Percentiles rank a stretch among this genome's conserved stretches.
phyloP scores from a whole-genome alignment of 2,888 invertebrate genomes.

The Elaeidobius kamerunicus region DNA sequence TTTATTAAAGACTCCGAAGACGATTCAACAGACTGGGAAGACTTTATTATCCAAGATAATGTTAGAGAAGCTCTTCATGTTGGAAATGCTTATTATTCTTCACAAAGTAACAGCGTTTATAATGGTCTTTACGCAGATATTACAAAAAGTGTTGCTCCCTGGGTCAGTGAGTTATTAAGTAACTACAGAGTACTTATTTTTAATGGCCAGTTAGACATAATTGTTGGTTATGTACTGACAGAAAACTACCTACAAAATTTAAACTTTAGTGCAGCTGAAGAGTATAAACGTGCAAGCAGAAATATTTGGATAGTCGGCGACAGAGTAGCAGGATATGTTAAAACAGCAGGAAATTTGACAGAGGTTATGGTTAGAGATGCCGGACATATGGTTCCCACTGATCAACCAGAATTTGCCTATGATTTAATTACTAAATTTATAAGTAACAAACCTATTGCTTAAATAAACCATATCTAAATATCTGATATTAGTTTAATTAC shows the following conservation, averaged over 20 bases:
- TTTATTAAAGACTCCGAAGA: slow-evolving; percentile 13
- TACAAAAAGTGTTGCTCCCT: slow-evolving; percentile 33
- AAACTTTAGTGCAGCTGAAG: slow-evolving; percentile 61
- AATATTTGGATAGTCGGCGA: slow-evolving; percentile 63
- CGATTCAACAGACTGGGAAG: slow-evolving; percentile 16
- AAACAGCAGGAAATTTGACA: slow-evolving; percentile 61
- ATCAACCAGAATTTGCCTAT: slow-evolving; percentile 71
- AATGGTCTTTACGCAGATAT: slow-evolving; percentile 55
- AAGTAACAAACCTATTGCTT: slow-evolving; percentile 26
- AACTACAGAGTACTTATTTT: slow-evolving; percentile 72
- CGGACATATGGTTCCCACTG: slow-evolving; percentile 78
- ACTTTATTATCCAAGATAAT: slow-evolving; percentile 11
- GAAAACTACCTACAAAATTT: slow-evolving; percentile 69
- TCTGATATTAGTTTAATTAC: too few relatives aligned
- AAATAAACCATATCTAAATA: neutral
- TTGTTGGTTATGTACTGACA: slow-evolving; percentile 80
- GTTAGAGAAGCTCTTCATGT: slow-evolving; percentile 27
- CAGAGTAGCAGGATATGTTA: slow-evolving; percentile 41
- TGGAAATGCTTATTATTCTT: slow-evolving; percentile 9
- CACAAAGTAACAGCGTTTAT: slow-evolving; percentile 11
- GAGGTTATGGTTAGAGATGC: slow-evolving; percentile 73
- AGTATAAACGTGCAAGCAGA: slow-evolving; percentile 62
- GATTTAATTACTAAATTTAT: slow-evolving; percentile 56
- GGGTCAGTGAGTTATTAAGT: slow-evolving; percentile 56
- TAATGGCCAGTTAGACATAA: slow-evolving; percentile 85